Base-by-base conservation (phyloP, 2,888 invertebrate species). In the Eupithecia abbreviata region DNA sequence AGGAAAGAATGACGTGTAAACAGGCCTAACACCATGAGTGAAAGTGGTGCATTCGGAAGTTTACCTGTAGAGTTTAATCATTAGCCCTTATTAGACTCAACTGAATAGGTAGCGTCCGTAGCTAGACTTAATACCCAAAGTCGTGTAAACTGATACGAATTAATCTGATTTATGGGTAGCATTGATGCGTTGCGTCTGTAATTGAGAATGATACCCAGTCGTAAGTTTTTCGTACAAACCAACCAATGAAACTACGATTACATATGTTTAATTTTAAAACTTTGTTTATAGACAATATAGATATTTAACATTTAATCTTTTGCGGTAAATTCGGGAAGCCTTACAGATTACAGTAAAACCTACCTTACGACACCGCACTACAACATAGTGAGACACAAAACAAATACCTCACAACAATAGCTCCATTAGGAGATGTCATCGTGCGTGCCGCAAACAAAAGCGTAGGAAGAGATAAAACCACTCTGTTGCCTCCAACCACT, bases 371-470 rank as follows among this genome's bases (percentile, higher is more conserved):
- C 77, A 82, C 77, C 15, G 66, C 76, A 78, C 78, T 69, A 74
- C 47, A 72, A 74, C 65, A 76, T 49, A 80, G 72, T 58, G 65
- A 74, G 72, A 76, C 77, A 79, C 77, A 74, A 77, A 71, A 79
- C 76, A 76, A 77, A 79, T 77, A 86, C 89, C 88, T 91, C 88
- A 90, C 86, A 92, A 94, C 93, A 94, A 94, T 93, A 86, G 89
- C 84, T 71, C 91, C 89, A 94, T 94, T 94, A 94, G 87, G 86
- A 87, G 90, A 93, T 92, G 93, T 93, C 95, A 92, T 90, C 92
- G 93, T 90, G 94, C 95, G 94, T 94, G 91, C 89, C 79, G 87
- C 86, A 91, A 93, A 94, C 94, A 95, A 95, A 94, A 93, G 93
- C 86, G 85, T 84, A 89, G 90, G 91, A 91, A 92, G 89, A 94